Evolutionary conservation across 2,888 invertebrate species (phyloP), one percentile per base, ranked within the genome.

Genomic region (Pogonocherus hispidulus): DNA sequence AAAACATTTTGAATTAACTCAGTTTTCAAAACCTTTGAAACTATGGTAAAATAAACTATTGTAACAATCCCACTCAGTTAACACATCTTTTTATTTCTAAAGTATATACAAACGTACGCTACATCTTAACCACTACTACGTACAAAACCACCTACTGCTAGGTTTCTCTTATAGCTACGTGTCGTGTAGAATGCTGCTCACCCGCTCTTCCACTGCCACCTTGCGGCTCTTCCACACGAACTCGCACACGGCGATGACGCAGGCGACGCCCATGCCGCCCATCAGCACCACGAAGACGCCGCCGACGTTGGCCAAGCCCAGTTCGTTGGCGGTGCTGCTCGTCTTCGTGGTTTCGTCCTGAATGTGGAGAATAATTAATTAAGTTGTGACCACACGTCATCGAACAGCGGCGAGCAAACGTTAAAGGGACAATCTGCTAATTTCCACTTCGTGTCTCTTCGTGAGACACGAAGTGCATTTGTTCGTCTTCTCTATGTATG

Each of bases 261-360:
- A 94, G 3, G 97, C 96, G 51, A 96, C 92, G 3, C 94, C 94
- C 92, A 94, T 93, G 2, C 97, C 97, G 35, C 94, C 94, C 91
- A 97, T 94, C 60, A 98, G 89, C 0, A 98, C 96, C n/a, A 97
- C 96, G 85, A 98, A 98, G 3, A 97, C 97, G 3, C 97, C 97
- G 41, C 97, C 97, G 20, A 97, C 97, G 86, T 99, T 98, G 35
- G 96, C 96, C 77, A 99, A 88, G 0, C 97, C 97, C 70, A 98
- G 87, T 85, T 95, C 95, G 85, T 95, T 95, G 51, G 95, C 95
- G 0, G 94, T 92, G 67, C 94, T 94, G 73, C 93, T 94, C 14
- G 93, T 91, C 84, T 95, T 95, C 35, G 94, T 92, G 47, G 93
- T 92, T 79, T 95, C 95, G 76, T 94, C 94, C 94, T 94, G 80